These are phyloP conservation scores for Pocillopora verrucosa DNA, from an alignment of 64 coral and sea anemone genomes.

Conservation along the genomic window DNA sequence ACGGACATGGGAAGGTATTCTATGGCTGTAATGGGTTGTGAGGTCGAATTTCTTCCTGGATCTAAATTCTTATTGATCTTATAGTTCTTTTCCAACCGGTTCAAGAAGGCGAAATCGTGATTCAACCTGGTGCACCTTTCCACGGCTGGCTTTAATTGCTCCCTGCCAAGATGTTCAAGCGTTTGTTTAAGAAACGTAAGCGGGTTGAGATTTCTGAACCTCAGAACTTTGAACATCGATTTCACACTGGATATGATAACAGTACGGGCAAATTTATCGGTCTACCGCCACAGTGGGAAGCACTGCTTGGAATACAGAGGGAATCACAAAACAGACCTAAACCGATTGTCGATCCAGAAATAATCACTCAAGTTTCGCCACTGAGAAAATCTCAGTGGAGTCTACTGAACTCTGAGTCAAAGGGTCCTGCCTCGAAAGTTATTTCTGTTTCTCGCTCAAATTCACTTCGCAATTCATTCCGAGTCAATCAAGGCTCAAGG, in stretches of 20 bases:
- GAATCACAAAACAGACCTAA: slow-evolving; percentile 62
- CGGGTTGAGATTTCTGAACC: slow-evolving; percentile 76
- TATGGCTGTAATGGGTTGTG: background rate
- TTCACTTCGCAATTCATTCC: slow-evolving; percentile 87
- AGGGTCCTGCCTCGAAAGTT: slow-evolving; percentile 39
- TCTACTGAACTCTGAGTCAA: slow-evolving; percentile 50
- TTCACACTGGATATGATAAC: slow-evolving; percentile 81
- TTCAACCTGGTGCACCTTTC: background rate
- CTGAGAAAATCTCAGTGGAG: slow-evolving; percentile 79
- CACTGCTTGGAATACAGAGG: slow-evolving; percentile 61
- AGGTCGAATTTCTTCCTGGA: background rate
- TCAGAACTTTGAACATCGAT: slow-evolving; percentile 89
- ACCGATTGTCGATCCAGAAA: slow-evolving; percentile 85
- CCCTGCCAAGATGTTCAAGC: slow-evolving; percentile 79
- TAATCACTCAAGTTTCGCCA: slow-evolving; percentile 89
- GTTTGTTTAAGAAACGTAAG: slow-evolving; percentile 74
- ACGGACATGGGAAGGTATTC: background rate
- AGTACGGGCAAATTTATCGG: slow-evolving; percentile 61
- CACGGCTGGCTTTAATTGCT: background rate
- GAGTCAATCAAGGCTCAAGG: slow-evolving; percentile 36
- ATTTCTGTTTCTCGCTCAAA: slow-evolving; percentile 86
- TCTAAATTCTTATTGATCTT: background rate
- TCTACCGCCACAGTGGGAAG: slow-evolving; percentile 89
- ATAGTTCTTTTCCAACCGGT: background rate
- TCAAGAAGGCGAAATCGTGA: background rate